These are phyloP conservation scores for Cyphomyrus plagiostoma DNA, from an alignment of 2,113 vertebrate species.

Conservation along the genomic window DNA sequence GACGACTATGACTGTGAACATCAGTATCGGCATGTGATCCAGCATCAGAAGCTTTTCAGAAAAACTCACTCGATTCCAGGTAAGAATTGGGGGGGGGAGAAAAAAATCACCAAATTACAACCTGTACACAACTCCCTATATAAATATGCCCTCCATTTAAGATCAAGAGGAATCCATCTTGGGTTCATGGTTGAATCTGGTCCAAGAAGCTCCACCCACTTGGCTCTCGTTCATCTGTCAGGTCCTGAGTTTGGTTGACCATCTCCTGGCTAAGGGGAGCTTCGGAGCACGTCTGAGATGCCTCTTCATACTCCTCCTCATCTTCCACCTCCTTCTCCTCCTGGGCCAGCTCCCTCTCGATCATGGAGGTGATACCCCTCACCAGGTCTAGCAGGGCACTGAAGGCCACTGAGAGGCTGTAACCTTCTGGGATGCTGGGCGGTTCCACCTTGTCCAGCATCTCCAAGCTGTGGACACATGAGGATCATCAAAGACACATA, in stretches of 20 bases:
- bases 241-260: constrained; percentile 37
- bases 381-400: constrained; percentile 93
- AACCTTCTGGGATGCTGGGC: constrained; percentile 93
- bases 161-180: background rate
- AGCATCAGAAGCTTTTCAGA: background rate
- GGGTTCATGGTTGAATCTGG: background rate
- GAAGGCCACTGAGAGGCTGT: constrained; percentile 97
- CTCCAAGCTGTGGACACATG: constrained; percentile 71
- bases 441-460: constrained; percentile 99
- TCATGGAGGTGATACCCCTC: constrained; percentile 91
- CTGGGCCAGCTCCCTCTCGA: constrained; percentile 78
- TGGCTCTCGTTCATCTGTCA: constrained; percentile 64
- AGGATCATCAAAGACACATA: background rate
- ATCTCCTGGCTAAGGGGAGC: constrained; percentile 49
- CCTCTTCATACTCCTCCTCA: background rate
- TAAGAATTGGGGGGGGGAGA: background rate
- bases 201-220: constrained; percentile 55
- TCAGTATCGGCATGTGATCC: background rate
- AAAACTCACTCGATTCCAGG: background rate
- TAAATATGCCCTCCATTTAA: background rate
- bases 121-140: background rate
- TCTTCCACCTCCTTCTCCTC: constrained; percentile 50
- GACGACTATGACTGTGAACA: background rate
- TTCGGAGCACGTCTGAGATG: constrained; percentile 41
- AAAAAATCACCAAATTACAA: background rate